Evolutionary conservation across 2,888 invertebrate species (phyloP), one percentile per base, ranked within the genome.

Genomic region (Tenthredo notha): DNA sequence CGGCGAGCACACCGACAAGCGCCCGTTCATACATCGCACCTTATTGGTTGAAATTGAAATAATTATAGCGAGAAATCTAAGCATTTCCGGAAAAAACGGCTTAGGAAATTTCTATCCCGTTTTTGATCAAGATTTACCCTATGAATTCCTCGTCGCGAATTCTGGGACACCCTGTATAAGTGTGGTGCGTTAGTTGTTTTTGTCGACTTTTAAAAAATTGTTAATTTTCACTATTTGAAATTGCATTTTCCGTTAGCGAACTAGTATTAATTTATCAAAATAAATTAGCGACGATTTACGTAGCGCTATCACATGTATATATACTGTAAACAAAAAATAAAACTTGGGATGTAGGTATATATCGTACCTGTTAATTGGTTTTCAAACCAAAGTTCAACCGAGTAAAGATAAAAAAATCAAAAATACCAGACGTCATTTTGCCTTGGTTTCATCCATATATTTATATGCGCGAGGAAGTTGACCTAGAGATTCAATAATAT

Each of bases 401-500:
- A 47, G 77, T 29, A 0, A 50, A 77, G 3, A 21, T 5, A n/a
- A 50, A 50, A 74, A 40, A 74, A n/a, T n/a, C 2, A n/a, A 74
- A 74, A 18, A n/a, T 21, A 25, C 0, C 70, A n/a, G 70, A 72
- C 70, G 70, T 72, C 50, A 54, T 15, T 50, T 33, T 33, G n/a
- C 50, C 72, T 74, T 74, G 72, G 70, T n/a, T 37, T 37, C 72
- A n/a, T 9, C 25, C 25, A 7, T 72, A 37, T 7, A 37, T 37
- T 2, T 72, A 7, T 72, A 18, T 18, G 77, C 40, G 75, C 75
- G 43, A 77, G 54, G 80, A 80, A 61, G 58, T 61, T 80, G 80
- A 80, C 80, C 80, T 80, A 61, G 80, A 80, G 61, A 21, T 61
- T 80, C 61, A 50, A 80, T 80, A 61, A 80, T 61, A 33, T 40